A percentile compares a stretch with the other conserved stretches of the same genome.
phyloP scores from a whole-genome alignment of 2,888 invertebrate species.

The Octodonta nipae region DNA sequence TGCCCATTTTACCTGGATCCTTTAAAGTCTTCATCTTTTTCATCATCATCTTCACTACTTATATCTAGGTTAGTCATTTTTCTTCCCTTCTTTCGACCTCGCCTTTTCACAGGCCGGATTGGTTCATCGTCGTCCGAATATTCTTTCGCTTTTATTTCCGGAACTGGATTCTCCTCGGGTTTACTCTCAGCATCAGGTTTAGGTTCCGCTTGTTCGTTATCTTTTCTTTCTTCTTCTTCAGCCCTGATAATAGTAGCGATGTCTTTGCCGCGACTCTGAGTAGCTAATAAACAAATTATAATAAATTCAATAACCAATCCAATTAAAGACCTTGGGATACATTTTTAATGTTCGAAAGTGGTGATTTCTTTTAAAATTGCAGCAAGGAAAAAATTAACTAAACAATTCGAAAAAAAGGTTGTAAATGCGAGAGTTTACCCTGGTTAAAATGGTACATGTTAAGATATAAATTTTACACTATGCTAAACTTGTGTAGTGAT shows the following conservation, averaged over 20 bases:
- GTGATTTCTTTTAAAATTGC: no score
- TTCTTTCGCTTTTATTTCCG: slow-evolving; percentile 19
- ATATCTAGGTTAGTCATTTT: slow-evolving; percentile 65
- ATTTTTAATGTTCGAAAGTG: no score
- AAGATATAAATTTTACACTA: no score
- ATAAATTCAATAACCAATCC: no score
- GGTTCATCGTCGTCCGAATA: slow-evolving; percentile 14
- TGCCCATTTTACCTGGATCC: slow-evolving; percentile 50
- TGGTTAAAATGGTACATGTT: no score
- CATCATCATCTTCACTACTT: slow-evolving; percentile 49
- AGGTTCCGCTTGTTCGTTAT: slow-evolving; percentile 11
- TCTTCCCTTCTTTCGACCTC: slow-evolving; percentile 49
- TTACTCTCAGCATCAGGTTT: slow-evolving; percentile 8
- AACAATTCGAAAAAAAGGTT: no score
- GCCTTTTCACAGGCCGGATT: slow-evolving; percentile 11
- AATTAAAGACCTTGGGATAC: no score
- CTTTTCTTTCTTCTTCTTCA: slow-evolving; percentile 40
- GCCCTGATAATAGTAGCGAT: slow-evolving; percentile 79
- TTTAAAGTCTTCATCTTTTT: slow-evolving; percentile 83
- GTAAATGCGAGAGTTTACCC: no score
- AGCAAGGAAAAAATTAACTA: no score
- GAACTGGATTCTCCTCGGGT: slow-evolving; percentile 8
- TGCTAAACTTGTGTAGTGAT: no score
- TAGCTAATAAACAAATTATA: slow-evolving; percentile 6
- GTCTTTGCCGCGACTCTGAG: slow-evolving; percentile 77